phyloP scores from a whole-genome alignment of 64 coral and sea anemone genomes.

The Astreopora myriophthalma region DNA sequence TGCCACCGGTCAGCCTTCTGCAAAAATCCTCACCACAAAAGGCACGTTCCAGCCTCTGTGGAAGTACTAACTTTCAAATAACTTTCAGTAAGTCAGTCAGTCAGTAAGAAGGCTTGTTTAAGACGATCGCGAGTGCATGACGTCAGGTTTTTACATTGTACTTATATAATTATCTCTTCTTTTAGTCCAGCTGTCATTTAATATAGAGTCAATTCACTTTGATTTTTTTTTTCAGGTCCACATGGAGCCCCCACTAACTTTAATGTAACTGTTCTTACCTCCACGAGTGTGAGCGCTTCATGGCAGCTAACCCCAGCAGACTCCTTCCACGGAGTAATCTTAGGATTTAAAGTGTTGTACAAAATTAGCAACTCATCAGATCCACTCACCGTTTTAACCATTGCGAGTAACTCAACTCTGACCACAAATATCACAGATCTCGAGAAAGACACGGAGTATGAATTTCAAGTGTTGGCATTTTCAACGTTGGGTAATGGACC shows the following conservation, averaged over 20 bases:
- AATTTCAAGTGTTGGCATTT: constrained; percentile 30
- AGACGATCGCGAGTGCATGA: too few species aligned
- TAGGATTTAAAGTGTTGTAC: constrained; percentile 5
- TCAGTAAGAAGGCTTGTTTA: too few species aligned
- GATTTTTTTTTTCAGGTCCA: background rate
- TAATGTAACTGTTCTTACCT: background rate
- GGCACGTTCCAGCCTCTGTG: too few species aligned
- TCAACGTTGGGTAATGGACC: background rate
- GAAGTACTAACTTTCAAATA: too few species aligned
- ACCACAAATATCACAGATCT: background rate
- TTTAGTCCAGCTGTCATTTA: background rate
- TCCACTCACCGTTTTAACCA: background rate
- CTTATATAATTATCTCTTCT: too few species aligned
- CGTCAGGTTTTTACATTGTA: too few species aligned
- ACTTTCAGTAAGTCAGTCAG: too few species aligned
- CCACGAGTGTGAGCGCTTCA: background rate
- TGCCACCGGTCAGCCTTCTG: too few species aligned
- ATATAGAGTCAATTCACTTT: too few species aligned
- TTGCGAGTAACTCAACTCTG: background rate
- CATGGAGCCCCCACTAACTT: background rate
- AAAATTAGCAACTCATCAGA: background rate
- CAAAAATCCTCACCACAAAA: too few species aligned
- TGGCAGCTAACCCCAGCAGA: background rate
- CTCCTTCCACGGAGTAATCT: background rate
- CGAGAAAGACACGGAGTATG: background rate